Percentiles rank a stretch among this genome's conserved stretches.
Conservation (phyloP, 2,797 vertebrate genomes). For the Chelonia mydas region DNA sequence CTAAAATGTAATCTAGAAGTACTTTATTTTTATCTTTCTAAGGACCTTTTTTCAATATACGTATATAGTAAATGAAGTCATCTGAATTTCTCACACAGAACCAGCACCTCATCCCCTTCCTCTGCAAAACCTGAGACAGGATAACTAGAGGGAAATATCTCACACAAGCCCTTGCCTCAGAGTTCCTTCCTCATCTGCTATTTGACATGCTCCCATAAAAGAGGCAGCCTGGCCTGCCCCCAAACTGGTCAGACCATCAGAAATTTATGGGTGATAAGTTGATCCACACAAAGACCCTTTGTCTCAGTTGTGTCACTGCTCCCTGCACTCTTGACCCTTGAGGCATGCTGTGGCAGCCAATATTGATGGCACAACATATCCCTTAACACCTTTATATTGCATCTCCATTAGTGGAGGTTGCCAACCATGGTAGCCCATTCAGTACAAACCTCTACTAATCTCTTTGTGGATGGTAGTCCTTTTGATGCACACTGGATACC, state of each 20-base stretch:
- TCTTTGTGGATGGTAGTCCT: neutral
- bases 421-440: neutral
- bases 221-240: neutral
- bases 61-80: neutral
- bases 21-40: neutral
- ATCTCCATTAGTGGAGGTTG: neutral
- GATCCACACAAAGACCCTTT: neutral
- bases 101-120: neutral
- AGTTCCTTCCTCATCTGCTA: neutral
- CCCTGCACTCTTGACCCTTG: neutral
- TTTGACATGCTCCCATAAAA: neutral
- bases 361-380: neutral
- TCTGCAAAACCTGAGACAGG: neutral
- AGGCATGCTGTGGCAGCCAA: neutral
- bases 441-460: neutral
- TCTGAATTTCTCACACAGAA: neutral
- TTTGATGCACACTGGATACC: neutral
- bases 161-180: too few relatives aligned
- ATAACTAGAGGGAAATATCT: neutral
- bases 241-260: neutral
- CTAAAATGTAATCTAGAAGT: neutral
- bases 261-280: neutral
- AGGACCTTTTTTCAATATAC: neutral
- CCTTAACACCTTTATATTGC: neutral
- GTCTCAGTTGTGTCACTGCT: neutral